Evolutionary conservation across 2,888 invertebrate species (phyloP).

Genomic region (Drosophila diplacantha): DNA sequence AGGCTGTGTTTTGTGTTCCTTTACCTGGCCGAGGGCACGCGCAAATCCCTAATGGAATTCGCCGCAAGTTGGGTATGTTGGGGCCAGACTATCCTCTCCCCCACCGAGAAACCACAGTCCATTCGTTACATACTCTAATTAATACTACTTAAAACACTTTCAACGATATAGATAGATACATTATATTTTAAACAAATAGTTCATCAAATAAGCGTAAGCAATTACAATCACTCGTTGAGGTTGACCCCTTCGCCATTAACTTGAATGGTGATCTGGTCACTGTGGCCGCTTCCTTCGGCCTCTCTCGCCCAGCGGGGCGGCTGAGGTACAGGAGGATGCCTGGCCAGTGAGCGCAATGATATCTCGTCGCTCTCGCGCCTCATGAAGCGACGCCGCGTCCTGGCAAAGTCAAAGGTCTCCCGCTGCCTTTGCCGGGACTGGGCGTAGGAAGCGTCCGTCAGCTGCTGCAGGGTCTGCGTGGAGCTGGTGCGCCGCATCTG

Average conservation of each 20-base stretch:
- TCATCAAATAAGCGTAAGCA: slow-evolving; percentile 13
- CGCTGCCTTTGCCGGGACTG: slow-evolving; percentile 63
- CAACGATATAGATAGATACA: slow-evolving; percentile 2
- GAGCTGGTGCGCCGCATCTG: slow-evolving; percentile 52
- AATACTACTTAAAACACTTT: neutral
- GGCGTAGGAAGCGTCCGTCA: slow-evolving; percentile 65
- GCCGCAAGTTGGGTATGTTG: slow-evolving; percentile 11
- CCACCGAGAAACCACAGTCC: neutral
- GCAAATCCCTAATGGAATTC: slow-evolving; percentile 67
- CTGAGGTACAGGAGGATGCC: slow-evolving; percentile 24
- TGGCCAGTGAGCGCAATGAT: slow-evolving; percentile 50
- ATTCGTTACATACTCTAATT: neutral
- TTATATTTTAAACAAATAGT: slow-evolving; percentile 13
- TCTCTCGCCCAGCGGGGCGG: slow-evolving; percentile 11
- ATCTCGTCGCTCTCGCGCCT: slow-evolving; percentile 60
- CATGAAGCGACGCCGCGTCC: slow-evolving; percentile 64
- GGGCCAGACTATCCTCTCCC: neutral
- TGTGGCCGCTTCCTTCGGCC: slow-evolving; percentile 20
- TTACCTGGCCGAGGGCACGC: slow-evolving; percentile 55
- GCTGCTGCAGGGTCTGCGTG: slow-evolving; percentile 52
- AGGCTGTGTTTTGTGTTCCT: slow-evolving; percentile 17
- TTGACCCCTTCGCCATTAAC: slow-evolving; percentile 72
- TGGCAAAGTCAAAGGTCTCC: slow-evolving; percentile 59
- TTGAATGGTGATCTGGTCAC: slow-evolving; percentile 57
- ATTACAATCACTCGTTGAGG: slow-evolving; percentile 52